These are phyloP conservation scores for Melanaphis sacchari DNA, from an alignment of 1,140 invertebrate species.

Conservation along the genomic window DNA sequence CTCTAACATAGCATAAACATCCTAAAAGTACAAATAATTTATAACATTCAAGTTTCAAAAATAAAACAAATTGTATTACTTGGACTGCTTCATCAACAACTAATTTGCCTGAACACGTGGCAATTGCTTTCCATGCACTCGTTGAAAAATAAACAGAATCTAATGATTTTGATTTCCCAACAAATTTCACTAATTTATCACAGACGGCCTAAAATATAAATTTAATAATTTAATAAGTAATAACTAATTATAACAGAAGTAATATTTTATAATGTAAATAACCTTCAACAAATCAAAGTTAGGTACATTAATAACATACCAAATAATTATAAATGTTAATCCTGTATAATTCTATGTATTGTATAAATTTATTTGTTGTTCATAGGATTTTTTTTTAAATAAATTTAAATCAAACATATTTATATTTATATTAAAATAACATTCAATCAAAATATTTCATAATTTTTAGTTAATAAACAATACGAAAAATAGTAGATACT, in stretches of 20 bases:
- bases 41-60: not conserved
- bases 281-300: too few relatives aligned
- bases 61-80: constrained; percentile 60
- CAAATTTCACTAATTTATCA: constrained; percentile 65
- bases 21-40: constrained; percentile 10
- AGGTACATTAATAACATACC: too few relatives aligned
- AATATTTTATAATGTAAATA: not conserved
- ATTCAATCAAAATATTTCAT: not conserved
- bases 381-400: not conserved
- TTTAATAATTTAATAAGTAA: constrained; percentile 33
- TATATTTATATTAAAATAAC: too few relatives aligned
- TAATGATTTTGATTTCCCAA: constrained; percentile 63
- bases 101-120: constrained; percentile 64
- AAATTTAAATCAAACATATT: too few relatives aligned
- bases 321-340: not conserved
- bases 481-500: not conserved
- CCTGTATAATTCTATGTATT: not conserved
- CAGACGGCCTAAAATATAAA: constrained; percentile 67
- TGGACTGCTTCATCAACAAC: constrained; percentile 62
- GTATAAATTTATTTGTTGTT: not conserved
- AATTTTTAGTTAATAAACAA: not conserved
- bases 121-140: constrained; percentile 66
- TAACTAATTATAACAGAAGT: not conserved
- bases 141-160: constrained; percentile 68
- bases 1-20: constrained; percentile 59